phyloP scores from a whole-genome alignment of 1,140 invertebrate genomes.

The Zaprionus taronus region DNA sequence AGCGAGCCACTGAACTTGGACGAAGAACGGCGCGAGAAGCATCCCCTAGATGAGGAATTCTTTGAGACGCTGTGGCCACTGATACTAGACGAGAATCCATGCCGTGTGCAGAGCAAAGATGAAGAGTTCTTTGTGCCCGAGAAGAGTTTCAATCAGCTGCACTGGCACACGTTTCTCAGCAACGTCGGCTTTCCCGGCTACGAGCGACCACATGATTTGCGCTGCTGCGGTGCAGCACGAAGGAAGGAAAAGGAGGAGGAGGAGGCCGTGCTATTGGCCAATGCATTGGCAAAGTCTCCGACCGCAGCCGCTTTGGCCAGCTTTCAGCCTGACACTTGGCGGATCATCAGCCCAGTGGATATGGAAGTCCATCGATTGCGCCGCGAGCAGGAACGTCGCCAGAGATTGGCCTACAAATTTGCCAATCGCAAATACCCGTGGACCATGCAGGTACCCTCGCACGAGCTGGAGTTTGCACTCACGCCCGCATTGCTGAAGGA shows the following conservation, averaged over 20 bases:
- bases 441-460: slow-evolving; percentile 65
- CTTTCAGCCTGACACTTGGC: slow-evolving; percentile 9
- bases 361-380: slow-evolving; percentile 17
- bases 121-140: slow-evolving; percentile 47
- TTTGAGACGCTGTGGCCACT: slow-evolving; percentile 73
- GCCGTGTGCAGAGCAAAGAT: slow-evolving; percentile 46
- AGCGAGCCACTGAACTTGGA: slow-evolving; percentile 25
- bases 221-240: slow-evolving; percentile 41
- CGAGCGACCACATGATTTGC: slow-evolving; percentile 49
- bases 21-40: neutral
- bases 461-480: slow-evolving; percentile 51
- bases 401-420: slow-evolving; percentile 67
- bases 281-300: slow-evolving; percentile 14
- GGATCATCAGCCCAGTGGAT: slow-evolving; percentile 45
- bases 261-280: slow-evolving; percentile 14
- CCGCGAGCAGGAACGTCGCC: slow-evolving; percentile 36
- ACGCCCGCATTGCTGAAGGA: slow-evolving; percentile 26
- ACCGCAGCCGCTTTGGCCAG: neutral
- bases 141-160: slow-evolving; percentile 48
- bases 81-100: slow-evolving; percentile 67
- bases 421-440: slow-evolving; percentile 69
- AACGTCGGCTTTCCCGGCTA: slow-evolving; percentile 59
- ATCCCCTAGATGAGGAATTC: slow-evolving; percentile 50
- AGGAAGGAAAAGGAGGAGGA: slow-evolving; percentile 6
- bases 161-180: slow-evolving; percentile 60